A percentile compares a stretch with the other conserved stretches of the same genome.
phyloP scores from a whole-genome alignment of 2,888 invertebrate genomes.

The Eudasyphora cyanicolor region DNA sequence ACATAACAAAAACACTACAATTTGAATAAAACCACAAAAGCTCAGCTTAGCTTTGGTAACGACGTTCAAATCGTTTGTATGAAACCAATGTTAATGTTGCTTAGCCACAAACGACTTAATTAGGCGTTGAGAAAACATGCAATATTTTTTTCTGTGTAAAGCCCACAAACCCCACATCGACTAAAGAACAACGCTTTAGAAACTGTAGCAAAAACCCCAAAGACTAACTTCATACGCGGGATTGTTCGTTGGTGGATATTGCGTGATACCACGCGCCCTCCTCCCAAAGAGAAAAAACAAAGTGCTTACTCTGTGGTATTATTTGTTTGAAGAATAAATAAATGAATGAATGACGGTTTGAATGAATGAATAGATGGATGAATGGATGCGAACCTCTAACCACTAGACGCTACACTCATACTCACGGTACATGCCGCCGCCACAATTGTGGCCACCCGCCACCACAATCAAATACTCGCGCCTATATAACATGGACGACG shows the following conservation, averaged over 20 bases:
- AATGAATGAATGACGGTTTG: background rate
- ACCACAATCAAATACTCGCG: background rate
- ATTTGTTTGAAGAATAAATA: background rate
- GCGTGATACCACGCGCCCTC: slow-evolving; percentile 26
- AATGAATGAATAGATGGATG: background rate
- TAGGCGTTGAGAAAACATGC: slow-evolving; percentile 19
- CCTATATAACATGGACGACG: too few relatives aligned
- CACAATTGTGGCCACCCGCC: background rate
- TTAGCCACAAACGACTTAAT: slow-evolving; percentile 16
- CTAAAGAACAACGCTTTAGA: background rate
- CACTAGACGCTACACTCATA: slow-evolving; percentile 1
- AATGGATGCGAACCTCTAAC: background rate
- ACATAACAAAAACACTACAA: background rate
- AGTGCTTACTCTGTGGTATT: too few relatives aligned
- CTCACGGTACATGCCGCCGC: background rate
- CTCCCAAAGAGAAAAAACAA: too few relatives aligned
- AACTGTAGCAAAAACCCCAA: slow-evolving; percentile 6
- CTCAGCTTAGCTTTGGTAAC: background rate
- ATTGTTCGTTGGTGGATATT: background rate
- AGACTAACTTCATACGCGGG: background rate
- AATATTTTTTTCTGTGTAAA: slow-evolving; percentile 26
- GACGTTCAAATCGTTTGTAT: background rate
- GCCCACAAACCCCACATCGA: background rate
- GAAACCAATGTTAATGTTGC: too few relatives aligned
- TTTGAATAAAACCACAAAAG: slow-evolving; percentile 5